These are phyloP conservation scores for Python bivittatus DNA, from an alignment of 2,113 vertebrate genomes.

Conservation along the genomic window DNA sequence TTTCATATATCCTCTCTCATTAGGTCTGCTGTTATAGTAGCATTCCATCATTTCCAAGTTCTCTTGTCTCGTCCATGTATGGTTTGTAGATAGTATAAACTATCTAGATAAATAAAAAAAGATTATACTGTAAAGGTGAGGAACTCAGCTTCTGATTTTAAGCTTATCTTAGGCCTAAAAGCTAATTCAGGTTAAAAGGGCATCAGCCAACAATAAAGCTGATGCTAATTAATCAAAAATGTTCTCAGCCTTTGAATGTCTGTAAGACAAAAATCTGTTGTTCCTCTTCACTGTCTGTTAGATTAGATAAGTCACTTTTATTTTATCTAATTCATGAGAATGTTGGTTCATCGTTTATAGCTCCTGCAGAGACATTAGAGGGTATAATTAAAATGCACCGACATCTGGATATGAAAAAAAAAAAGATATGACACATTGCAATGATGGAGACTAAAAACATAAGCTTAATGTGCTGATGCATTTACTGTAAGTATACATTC, in stretches of 20 bases:
- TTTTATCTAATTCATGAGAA: slow-evolving; percentile 48
- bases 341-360: slow-evolving; percentile 45
- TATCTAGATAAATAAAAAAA: background rate
- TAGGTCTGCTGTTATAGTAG: too few relatives aligned
- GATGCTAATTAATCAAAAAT: slow-evolving; percentile 6
- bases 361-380: slow-evolving; percentile 45
- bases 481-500: slow-evolving; percentile 26
- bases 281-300: background rate
- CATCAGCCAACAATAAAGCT: background rate
- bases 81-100: too few relatives aligned
- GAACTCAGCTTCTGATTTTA: background rate
- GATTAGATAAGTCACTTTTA: slow-evolving; percentile 23
- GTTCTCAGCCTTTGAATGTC: background rate
- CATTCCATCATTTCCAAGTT: too few relatives aligned
- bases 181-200: background rate
- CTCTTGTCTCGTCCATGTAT: too few relatives aligned
- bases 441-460: slow-evolving; percentile 16
- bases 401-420: slow-evolving; percentile 49
- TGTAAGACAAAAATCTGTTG: background rate
- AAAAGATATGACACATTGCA: slow-evolving; percentile 47
- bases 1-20: too few relatives aligned
- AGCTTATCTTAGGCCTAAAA: background rate
- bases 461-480: slow-evolving; percentile 5
- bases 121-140: background rate
- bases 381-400: slow-evolving; percentile 59